A percentile compares a stretch with the other conserved stretches of the same genome.
These are phyloP conservation scores for Cygnus buccinator DNA, from an alignment of 2,113 vertebrate genomes.

Conservation along the genomic window DNA sequence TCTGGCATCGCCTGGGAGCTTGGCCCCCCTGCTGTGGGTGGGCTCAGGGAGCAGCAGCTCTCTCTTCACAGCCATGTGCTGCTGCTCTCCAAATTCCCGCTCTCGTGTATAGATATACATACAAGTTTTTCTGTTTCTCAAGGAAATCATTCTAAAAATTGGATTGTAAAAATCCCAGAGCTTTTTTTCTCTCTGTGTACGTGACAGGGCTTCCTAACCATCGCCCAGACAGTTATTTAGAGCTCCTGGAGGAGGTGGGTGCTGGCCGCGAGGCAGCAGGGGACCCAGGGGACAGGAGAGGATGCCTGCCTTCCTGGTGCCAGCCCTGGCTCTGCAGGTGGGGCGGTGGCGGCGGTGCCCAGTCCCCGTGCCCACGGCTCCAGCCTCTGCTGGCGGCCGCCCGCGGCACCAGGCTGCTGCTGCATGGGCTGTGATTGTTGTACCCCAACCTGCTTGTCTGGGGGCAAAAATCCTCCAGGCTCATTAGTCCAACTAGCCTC, in stretches of 20 bases:
- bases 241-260: not conserved
- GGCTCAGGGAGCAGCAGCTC: not conserved
- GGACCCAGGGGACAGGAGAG: too few relatives aligned
- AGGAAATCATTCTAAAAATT: not conserved
- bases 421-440: not conserved
- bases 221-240: accelerated
- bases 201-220: accelerated
- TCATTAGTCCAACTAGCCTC: constrained; percentile 9
- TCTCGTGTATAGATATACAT: accelerated
- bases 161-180: not conserved
- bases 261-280: too few relatives aligned
- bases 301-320: too few relatives aligned
- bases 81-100: not conserved
- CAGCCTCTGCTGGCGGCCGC: not conserved
- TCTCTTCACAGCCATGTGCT: not conserved
- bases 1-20: not conserved
- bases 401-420: not conserved
- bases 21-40: accelerated
- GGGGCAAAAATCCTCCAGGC: constrained; percentile 6
- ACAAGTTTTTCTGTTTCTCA: not conserved
- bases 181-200: accelerated
- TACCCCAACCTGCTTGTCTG: not conserved
- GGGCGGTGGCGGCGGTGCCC: too few relatives aligned
- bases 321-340: too few relatives aligned
- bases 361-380: not conserved